A percentile compares a stretch with the other conserved stretches of the same genome.
Conservation (phyloP, 2,113 vertebrate genomes). For the Ptyas mucosa region DNA sequence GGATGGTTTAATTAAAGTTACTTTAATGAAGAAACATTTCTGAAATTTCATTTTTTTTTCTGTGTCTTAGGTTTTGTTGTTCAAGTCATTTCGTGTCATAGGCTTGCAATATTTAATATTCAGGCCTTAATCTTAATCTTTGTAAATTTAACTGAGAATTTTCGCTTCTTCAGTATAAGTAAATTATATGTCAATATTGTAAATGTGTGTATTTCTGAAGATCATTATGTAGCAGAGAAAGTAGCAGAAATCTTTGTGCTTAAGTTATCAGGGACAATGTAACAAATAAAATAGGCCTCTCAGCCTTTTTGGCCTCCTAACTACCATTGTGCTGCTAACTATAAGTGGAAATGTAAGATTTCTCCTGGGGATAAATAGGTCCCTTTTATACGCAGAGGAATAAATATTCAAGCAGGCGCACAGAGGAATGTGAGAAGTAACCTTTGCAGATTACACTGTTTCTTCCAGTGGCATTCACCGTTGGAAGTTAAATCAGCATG, state of each 20-base stretch:
- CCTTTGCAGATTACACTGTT: not conserved
- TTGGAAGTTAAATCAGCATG: not conserved
- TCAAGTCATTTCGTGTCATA: slow-evolving; percentile 69
- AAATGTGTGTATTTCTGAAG: slow-evolving; percentile 24
- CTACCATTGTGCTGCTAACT: not conserved
- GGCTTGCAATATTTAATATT: slow-evolving; percentile 68
- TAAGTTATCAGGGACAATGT: slow-evolving; percentile 31
- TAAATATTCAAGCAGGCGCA: not conserved
- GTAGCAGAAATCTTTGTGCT: slow-evolving; percentile 24
- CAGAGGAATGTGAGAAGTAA: not conserved
- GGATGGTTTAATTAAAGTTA: slow-evolving; percentile 81
- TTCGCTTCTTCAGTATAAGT: slow-evolving; percentile 47
- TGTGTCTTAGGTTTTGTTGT: slow-evolving; percentile 67
- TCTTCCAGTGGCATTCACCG: not conserved
- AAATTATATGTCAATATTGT: slow-evolving; percentile 17
- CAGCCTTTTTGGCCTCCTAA: slow-evolving; percentile 36
- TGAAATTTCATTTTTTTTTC: slow-evolving; percentile 73
- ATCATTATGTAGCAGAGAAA: slow-evolving; percentile 35
- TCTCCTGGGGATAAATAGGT: not conserved
- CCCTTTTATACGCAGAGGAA: not conserved
- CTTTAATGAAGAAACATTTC: slow-evolving; percentile 72
- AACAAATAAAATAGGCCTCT: slow-evolving; percentile 16
- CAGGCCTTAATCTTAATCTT: slow-evolving; percentile 64
- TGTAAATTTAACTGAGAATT: slow-evolving; percentile 47
- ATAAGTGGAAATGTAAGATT: not conserved